Base-by-base conservation (phyloP, 2,888 invertebrate species). In the Margaritifera margaritifera region DNA sequence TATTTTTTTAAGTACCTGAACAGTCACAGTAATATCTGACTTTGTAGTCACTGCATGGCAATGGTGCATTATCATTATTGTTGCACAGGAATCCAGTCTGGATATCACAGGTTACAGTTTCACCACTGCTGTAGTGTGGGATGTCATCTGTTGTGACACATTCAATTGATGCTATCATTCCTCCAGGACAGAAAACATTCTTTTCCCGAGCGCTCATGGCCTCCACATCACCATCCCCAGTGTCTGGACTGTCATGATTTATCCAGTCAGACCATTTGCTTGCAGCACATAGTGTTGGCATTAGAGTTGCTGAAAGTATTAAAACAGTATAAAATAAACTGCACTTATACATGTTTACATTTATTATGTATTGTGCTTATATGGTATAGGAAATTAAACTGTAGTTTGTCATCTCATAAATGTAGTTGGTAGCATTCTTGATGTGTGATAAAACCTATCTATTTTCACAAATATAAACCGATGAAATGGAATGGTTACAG, bases 11-110 rank as follows among this genome's bases (percentile, higher is more conserved):
- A 63, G 60, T 51, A 74, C 60, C 63, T 58, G 52, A 64, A 65
- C 76, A 79, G 31, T 84, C 79, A 68, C 87, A 87, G 69, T 75
- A 80, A 70, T 86, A 87, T 79, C 86, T 78, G 63, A 88, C 82
- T 80, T 87, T 84, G 73, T 86, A 89, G 75, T 89, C 86, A n/a
- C 73, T 71, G 70, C 88, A 89, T 6, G 75, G 69, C 27, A 80
- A 51, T 54, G 82, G 80, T 59, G 71, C 62, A 62, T 82, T 84
- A 25, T 81, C 77, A 6, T 68, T 72, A 87, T 91, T 78, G 58
- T 65, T 65, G 85, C 96, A 96, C 8, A 93, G 89, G 0, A 96
- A 91, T 0, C 96, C 96, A 22, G 92, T 91, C 79, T 94, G 93
- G 69, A 95, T 86, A 61, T 83, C 81, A 66, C 89, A 88, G 20